These are phyloP conservation scores for Coptotermes formosanus DNA, from an alignment of 1,140 invertebrate species.

Conservation along the genomic window DNA sequence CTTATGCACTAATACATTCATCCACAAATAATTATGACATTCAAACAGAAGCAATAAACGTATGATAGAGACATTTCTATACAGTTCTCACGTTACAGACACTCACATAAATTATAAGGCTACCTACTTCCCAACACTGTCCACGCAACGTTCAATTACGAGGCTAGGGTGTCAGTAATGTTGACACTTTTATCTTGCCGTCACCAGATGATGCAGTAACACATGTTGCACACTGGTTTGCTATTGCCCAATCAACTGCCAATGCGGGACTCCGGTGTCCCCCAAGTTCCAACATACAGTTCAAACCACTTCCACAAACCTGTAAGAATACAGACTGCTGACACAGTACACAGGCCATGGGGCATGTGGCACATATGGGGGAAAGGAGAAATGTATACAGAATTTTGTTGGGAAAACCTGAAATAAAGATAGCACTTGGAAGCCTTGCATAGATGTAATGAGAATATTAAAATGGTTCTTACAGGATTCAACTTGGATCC, in stretches of 20 bases:
- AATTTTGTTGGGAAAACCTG: neutral
- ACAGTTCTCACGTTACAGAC: too few relatives aligned
- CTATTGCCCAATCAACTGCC: constrained; percentile 65
- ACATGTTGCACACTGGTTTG: constrained; percentile 62
- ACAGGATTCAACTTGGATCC: too few relatives aligned
- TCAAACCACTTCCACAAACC: constrained; percentile 49
- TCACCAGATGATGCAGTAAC: constrained; percentile 58
- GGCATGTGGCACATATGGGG: too few relatives aligned
- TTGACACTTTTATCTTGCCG: constrained; percentile 60
- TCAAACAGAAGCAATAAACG: too few relatives aligned
- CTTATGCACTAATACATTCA: too few relatives aligned
- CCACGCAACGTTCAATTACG: neutral
- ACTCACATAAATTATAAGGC: too few relatives aligned
- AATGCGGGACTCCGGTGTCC: constrained; percentile 56
- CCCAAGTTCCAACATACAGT: constrained; percentile 54
- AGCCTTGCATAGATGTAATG: too few relatives aligned
- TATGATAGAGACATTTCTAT: too few relatives aligned
- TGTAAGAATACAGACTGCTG: constrained; percentile 34
- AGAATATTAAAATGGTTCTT: too few relatives aligned
- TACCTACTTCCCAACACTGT: neutral
- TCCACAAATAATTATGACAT: too few relatives aligned
- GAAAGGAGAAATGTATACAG: neutral
- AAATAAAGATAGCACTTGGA: too few relatives aligned
- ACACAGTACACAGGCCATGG: too few relatives aligned
- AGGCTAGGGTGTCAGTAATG: constrained; percentile 52